A percentile compares a stretch with the other conserved stretches of the same genome.
Evolutionary conservation across 2,797 vertebrate species (phyloP).

Genomic region (Nannoperca obscura): DNA sequence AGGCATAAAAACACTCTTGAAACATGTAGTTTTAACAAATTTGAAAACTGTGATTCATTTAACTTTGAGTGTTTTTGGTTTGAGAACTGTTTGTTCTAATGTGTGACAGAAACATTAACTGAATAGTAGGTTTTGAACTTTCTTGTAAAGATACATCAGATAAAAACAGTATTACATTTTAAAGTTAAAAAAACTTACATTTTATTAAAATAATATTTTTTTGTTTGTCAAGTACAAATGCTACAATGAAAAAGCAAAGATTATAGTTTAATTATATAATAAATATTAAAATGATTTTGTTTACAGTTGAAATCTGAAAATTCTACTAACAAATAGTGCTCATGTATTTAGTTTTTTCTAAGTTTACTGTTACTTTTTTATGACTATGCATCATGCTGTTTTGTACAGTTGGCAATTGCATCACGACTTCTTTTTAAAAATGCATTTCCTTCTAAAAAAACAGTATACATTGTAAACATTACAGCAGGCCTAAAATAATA

Average conservation of each 20-base stretch:
- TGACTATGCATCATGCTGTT: conserved; percentile 47
- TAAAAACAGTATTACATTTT: neutral
- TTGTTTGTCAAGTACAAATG: conserved; percentile 44
- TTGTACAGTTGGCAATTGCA: conserved; percentile 75
- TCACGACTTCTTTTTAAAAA: conserved; percentile 43
- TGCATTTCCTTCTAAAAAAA: conserved; percentile 42
- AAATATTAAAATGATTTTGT: conserved; percentile 34
- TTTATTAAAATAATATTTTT: conserved; percentile 59
- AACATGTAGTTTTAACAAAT: conserved; percentile 6
- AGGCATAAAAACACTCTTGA: conserved; percentile 52
- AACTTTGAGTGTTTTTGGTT: neutral
- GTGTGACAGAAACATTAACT: conserved; percentile 28
- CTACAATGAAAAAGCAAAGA: conserved; percentile 57
- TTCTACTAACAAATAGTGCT: conserved; percentile 33
- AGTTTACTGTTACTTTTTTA: conserved; percentile 18
- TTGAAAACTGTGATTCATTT: neutral
- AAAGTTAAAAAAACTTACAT: conserved; percentile 12
- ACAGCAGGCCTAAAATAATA: conserved; percentile 59
- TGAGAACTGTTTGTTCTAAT: conserved; percentile 2
- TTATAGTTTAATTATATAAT: conserved; percentile 38
- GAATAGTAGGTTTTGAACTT: conserved; percentile 6
- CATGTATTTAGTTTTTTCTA: conserved; percentile 25
- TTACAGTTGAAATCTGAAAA: conserved; percentile 37
- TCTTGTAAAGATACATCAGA: neutral
- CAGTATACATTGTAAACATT: conserved; percentile 56